Base-by-base conservation (phyloP, 23 tunicate genomes). In the Phallusia fumigata region DNA sequence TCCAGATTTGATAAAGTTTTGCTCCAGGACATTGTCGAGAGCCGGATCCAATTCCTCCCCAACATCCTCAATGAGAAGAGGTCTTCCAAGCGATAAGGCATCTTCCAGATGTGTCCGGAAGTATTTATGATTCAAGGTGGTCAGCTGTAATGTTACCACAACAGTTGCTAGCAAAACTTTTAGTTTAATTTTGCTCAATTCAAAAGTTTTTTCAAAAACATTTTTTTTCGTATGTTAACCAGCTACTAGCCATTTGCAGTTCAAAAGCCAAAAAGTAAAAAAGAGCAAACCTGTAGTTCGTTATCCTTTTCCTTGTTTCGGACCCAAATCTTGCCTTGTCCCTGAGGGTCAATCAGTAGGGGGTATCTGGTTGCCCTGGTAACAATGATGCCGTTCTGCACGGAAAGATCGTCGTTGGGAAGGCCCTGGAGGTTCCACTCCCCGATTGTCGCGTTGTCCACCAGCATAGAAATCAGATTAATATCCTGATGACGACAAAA, bases 1-100 rank as follows among this genome's bases (percentile, higher is more conserved):
- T 49, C 99, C 99, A 32, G 99, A 97, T 80, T 97, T 97, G 84
- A 97, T 97, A 85, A 97, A 97, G 88, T 97, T 96, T 74, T 96
- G 81, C 78, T 96, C 99, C 64, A 96, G 85, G 31, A 91, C 99
- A 77, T 96, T 96, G 75, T 96, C 99, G 53, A 96, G 87, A 47
- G 99, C 99, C 0, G 99, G 99, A 78, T 96, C 99, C 22, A 96
- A 73, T 52, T 96, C 99, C 73, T 96, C 99, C 0, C 95, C 99
- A 36, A 91, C 99, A 81, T 96, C 99, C 88, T 96, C 99, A 74
- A 96, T 96, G 44, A 96, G 90, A 0, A 96, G 89, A 18, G 99
- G 97, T 18, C 96, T 80, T n/a, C 97, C 97, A 33, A 96, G 97
- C 31, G 99, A 96, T 24, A 96, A 75, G 8, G 97, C 81, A 78